A percentile compares a stretch with the other conserved stretches of the same genome.
phyloP scores from a whole-genome alignment of 1,140 invertebrate species.

The Riptortus pedestris region DNA sequence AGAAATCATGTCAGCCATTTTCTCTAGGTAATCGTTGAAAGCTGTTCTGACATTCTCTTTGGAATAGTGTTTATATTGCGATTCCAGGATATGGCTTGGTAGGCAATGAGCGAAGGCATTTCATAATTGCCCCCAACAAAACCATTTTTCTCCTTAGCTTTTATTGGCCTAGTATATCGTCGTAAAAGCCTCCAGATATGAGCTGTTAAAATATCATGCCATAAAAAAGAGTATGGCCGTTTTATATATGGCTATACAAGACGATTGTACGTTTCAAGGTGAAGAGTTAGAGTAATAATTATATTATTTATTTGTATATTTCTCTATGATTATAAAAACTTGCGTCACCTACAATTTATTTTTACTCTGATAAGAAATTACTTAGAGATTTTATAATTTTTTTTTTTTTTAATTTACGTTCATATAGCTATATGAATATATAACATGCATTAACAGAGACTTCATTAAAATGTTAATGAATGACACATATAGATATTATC shows the following conservation, averaged over 20 bases:
- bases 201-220: slow-evolving; percentile 13
- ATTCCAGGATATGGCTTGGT: too few relatives aligned
- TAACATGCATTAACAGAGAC: too few relatives aligned
- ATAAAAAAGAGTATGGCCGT: background rate
- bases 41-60: too few relatives aligned
- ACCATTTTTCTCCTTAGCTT: background rate
- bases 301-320: background rate
- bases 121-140: background rate
- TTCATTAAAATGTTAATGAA: too few relatives aligned
- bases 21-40: too few relatives aligned
- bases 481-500: too few relatives aligned
- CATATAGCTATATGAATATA: too few relatives aligned
- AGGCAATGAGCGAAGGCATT: too few relatives aligned
- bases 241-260: background rate
- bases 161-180: background rate
- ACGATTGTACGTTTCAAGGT: background rate
- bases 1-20: too few relatives aligned
- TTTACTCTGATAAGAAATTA: background rate
- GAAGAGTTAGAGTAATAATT: background rate
- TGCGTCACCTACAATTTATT: background rate
- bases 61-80: too few relatives aligned
- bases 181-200: background rate
- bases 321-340: background rate
- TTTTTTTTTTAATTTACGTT: too few relatives aligned
- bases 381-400: background rate